These are phyloP conservation scores for Porites australiensis DNA, from an alignment of 64 coral and sea anemone species.

Conservation along the genomic window DNA sequence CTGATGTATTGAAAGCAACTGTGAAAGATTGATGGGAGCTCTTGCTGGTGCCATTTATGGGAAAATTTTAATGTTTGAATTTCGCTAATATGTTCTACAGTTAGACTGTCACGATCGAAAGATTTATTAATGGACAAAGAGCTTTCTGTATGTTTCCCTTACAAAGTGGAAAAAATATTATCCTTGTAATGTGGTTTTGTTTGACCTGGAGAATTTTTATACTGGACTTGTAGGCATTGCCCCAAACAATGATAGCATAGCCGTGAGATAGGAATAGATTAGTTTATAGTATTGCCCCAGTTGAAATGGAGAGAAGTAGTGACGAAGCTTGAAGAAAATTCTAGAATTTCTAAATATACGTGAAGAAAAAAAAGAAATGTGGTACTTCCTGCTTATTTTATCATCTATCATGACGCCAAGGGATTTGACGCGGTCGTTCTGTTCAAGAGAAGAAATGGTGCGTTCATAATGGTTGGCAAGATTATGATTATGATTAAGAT, in stretches of 20 bases:
- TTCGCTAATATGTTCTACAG: conserved; percentile 61
- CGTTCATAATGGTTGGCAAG: no score
- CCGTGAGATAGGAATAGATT: background rate
- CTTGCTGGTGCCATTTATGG: conserved; percentile 59
- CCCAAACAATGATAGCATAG: no score
- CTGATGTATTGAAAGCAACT: conserved; percentile 54
- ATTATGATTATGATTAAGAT: no score
- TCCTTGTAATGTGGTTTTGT: conserved; percentile 50
- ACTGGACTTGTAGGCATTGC: no score
- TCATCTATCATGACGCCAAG: conserved; percentile 11
- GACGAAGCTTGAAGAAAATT: conserved; percentile 30
- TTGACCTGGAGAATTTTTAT: no score
- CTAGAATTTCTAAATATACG: background rate
- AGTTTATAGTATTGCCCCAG: background rate
- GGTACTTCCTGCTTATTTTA: conserved; percentile 23
- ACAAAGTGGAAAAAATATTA: conserved; percentile 64
- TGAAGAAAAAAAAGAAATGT: conserved; percentile 23
- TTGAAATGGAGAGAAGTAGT: background rate
- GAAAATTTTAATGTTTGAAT: conserved; percentile 72
- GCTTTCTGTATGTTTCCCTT: conserved; percentile 76
- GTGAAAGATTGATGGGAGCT: conserved; percentile 61
- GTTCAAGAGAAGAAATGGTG: background rate
- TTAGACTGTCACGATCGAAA: conserved; percentile 46
- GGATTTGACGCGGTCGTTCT: conserved; percentile 24
- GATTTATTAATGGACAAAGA: conserved; percentile 56